These are phyloP conservation scores for Elymnias hypermnestra DNA, from an alignment of 1,140 invertebrate genomes.

Conservation along the genomic window DNA sequence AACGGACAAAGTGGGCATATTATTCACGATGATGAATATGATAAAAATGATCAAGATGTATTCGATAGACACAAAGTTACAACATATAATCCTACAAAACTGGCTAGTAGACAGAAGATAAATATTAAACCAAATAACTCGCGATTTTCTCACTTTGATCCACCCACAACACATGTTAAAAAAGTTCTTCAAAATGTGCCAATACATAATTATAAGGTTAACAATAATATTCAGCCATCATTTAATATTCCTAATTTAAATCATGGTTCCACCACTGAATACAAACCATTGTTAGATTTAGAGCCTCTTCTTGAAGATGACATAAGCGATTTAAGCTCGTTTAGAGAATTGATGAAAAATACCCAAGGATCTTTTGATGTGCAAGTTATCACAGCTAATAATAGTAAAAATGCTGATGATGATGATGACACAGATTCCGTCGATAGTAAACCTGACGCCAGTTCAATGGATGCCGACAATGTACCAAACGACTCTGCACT, in stretches of 20 bases:
- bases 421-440: constrained; percentile 40
- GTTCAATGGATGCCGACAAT: constrained; percentile 56
- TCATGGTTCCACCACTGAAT: constrained; percentile 67
- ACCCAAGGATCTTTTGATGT: constrained; percentile 73
- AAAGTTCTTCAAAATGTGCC: constrained; percentile 27
- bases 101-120: constrained; percentile 48
- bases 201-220: constrained; percentile 27
- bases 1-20: constrained; percentile 63
- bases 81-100: constrained; percentile 67
- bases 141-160: constrained; percentile 53
- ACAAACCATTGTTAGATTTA: constrained; percentile 70
- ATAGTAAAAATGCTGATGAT: constrained; percentile 35
- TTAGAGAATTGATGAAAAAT: constrained; percentile 71
- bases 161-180: constrained; percentile 37
- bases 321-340: constrained; percentile 66
- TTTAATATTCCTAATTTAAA: constrained; percentile 35
- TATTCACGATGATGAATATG: constrained; percentile 59
- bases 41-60: constrained; percentile 68
- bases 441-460: constrained; percentile 60
- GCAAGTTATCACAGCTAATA: constrained; percentile 74
- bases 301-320: constrained; percentile 77
- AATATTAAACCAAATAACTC: constrained; percentile 43
- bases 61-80: constrained; percentile 68
- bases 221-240: constrained; percentile 28
- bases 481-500: constrained; percentile 34